Base-by-base conservation (phyloP, 1,140 invertebrate species). In the Drosophila yakuba region DNA sequence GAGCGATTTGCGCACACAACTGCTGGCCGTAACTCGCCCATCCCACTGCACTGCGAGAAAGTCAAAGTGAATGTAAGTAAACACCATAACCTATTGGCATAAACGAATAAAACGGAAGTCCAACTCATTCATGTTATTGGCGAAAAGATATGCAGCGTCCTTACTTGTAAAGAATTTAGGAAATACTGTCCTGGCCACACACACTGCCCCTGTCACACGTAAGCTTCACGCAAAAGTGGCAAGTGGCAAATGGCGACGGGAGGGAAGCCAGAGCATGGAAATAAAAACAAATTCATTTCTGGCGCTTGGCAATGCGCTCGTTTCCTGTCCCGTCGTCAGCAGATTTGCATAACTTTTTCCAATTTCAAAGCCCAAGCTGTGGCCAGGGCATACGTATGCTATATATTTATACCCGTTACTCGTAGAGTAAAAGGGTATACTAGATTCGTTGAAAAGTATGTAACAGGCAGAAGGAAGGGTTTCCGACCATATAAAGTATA, bases 301-400 rank as follows among this genome's bases (percentile, higher is more conserved):
- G 71, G 72, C 69, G 67, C 67, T 71, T 71, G 64, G 15, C 51
- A 71, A 47, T 80, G 80, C 75, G 67, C 79, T 78, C 69, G 74
- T 68, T 85, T 85, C 82, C 82, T 75, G 82, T 85, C 76, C 80
- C 79, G 64, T 84, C 62, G 73, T 76, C 80, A 76, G 45, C 79
- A 69, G 79, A 88, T 88, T 88, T 88, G 83, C 83, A 88, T 88
- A 88, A 88, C 84, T 88, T 88, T 88, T 88, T 88, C 83, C 83
- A 88, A 88, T 88, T 88, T 88, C 63, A 83, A 79, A 80, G 76
- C 83, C 89, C 83, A 88, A 88, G 84, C 83, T 88, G 83, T 88
- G 78, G 68, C 78, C 78, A 64, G 60, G 75, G 75, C 83, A 88
- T 83, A 71, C 81, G 83, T 82, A 69, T 54, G 47, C 39, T 38